A percentile compares a stretch with the other conserved stretches of the same genome.
Evolutionary conservation across 2,113 vertebrate species (phyloP).

Genomic region (Canis aureus): DNA sequence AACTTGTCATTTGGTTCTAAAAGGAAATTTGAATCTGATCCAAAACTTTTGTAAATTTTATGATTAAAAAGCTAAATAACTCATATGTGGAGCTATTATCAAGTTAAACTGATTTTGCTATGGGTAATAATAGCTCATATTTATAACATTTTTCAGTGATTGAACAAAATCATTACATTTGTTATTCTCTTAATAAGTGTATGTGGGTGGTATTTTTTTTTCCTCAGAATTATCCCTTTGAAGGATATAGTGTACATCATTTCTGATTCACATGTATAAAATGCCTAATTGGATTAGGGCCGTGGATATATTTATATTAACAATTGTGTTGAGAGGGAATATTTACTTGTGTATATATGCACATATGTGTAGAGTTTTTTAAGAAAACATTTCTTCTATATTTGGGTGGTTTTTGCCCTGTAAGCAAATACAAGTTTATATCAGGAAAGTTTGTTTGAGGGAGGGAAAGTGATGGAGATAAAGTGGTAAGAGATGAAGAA

Average conservation of each 20-base stretch:
- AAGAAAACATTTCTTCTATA: neutral
- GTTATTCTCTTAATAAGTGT: neutral
- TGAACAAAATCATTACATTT: constrained; percentile 46
- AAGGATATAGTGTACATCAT: neutral
- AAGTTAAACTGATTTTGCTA: constrained; percentile 57
- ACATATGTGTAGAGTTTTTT: neutral
- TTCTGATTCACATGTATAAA: neutral
- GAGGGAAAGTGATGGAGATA: neutral
- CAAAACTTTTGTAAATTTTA: constrained; percentile 36
- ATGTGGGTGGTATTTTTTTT: neutral
- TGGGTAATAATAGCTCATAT: constrained; percentile 44
- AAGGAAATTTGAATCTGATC: constrained; percentile 66
- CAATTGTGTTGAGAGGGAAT: neutral
- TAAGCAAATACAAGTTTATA: neutral
- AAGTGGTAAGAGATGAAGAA: neutral
- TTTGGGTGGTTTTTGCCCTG: neutral
- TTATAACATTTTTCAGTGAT: constrained; percentile 40
- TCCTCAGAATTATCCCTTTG: neutral
- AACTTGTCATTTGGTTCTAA: constrained; percentile 69
- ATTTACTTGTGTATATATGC: neutral
- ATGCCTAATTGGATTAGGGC: neutral
- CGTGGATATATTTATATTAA: neutral
- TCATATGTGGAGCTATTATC: constrained; percentile 52
- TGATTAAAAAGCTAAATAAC: constrained; percentile 55
- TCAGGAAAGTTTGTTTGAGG: neutral